A percentile compares a stretch with the other conserved stretches of the same genome.
phyloP scores from a whole-genome alignment of 2,797 vertebrate genomes.

The Etheostoma perlongum region DNA sequence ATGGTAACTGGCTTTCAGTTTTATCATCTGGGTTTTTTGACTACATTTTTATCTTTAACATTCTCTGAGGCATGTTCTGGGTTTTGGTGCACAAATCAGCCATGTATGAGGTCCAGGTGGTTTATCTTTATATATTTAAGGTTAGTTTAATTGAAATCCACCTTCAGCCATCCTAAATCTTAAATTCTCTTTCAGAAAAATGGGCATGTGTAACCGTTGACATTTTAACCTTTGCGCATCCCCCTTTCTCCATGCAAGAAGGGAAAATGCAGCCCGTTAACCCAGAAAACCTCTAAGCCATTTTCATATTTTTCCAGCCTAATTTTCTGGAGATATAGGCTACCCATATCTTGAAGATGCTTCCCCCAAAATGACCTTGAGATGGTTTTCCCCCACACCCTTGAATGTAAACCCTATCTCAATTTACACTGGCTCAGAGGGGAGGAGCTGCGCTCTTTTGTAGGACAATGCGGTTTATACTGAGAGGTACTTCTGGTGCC shows the following conservation, averaged over 20 bases:
- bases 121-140: too few species aligned
- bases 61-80: slow-evolving; percentile 12
- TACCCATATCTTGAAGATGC: slow-evolving; percentile 50
- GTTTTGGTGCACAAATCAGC: slow-evolving; percentile 11
- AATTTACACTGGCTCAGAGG: slow-evolving; percentile 68
- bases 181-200: background rate
- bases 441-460: slow-evolving; percentile 62
- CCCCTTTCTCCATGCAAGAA: background rate
- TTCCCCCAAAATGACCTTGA: slow-evolving; percentile 19
- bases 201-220: background rate
- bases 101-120: slow-evolving; percentile 19
- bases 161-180: background rate
- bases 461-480: slow-evolving; percentile 60
- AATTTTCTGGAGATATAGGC: slow-evolving; percentile 47
- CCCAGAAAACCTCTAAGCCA: slow-evolving; percentile 4
- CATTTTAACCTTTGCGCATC: background rate
- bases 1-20: slow-evolving; percentile 46
- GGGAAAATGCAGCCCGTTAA: background rate
- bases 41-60: slow-evolving; percentile 25
- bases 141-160: slow-evolving; percentile 14
- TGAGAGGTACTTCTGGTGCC: slow-evolving; percentile 52
- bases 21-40: slow-evolving; percentile 37
- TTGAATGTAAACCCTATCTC: slow-evolving; percentile 75
- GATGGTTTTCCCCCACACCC: slow-evolving; percentile 25
- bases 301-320: slow-evolving; percentile 15